These are phyloP conservation scores for Leistus spinibarbis DNA, from an alignment of 2,888 invertebrate species.

Conservation along the genomic window DNA sequence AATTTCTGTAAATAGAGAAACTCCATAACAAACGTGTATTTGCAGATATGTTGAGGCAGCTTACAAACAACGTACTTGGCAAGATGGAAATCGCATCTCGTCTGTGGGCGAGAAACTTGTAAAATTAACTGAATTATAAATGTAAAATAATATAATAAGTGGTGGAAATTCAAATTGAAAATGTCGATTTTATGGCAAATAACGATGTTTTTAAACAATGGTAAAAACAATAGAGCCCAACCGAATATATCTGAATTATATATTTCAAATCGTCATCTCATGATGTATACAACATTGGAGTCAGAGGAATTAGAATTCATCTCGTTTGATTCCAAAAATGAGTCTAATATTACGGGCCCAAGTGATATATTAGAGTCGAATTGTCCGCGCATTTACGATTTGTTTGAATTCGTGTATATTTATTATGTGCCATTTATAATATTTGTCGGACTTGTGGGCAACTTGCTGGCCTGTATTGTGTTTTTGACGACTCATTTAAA, in stretches of 20 bases:
- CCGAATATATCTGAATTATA: not conserved
- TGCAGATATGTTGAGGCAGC: not conserved
- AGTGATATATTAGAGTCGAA: not conserved
- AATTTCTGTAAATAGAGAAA: not conserved
- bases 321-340: not conserved
- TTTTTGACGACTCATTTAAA: conserved; percentile 66
- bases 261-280: not conserved
- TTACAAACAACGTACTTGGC: not conserved
- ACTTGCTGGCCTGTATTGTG: conserved; percentile 64
- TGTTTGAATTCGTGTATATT: conserved; percentile 53
- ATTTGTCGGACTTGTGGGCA: conserved; percentile 65
- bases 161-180: not conserved
- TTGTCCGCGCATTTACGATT: not conserved
- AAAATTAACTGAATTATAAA: not conserved
- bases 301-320: not conserved
- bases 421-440: conserved; percentile 68
- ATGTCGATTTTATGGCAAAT: not conserved
- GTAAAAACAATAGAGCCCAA: not conserved
- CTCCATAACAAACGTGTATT: too few relatives aligned
- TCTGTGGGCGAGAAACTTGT: too few relatives aligned
- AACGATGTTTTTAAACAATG: not conserved
- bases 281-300: not conserved
- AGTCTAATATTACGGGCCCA: not conserved
- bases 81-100: not conserved
- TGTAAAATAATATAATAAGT: not conserved